These are phyloP conservation scores for Neotoma lepida DNA, from an alignment of 2,113 vertebrate species.

Conservation along the genomic window DNA sequence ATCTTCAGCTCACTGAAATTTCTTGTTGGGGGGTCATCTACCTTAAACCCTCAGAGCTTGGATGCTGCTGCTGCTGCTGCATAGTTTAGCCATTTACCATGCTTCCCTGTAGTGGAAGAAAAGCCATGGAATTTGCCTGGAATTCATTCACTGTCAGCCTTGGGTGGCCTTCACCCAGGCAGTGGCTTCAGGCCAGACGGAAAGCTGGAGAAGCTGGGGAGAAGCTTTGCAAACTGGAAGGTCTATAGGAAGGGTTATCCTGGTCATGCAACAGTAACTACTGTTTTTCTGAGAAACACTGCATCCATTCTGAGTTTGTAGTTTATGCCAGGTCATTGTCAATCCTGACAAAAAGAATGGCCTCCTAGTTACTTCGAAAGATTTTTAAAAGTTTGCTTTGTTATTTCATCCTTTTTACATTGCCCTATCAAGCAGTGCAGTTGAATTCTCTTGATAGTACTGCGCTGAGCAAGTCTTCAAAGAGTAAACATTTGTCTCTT, in stretches of 20 bases:
- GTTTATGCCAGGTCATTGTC: slow-evolving; percentile 36
- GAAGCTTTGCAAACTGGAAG: slow-evolving; percentile 48
- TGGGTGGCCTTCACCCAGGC: slow-evolving; percentile 50
- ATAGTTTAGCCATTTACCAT: slow-evolving; percentile 48
- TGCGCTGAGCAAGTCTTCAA: not conserved
- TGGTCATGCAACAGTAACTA: not conserved
- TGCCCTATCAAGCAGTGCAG: not conserved
- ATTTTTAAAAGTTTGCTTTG: slow-evolving; percentile 11
- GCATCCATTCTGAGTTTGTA: slow-evolving; percentile 28
- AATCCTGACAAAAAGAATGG: not conserved
- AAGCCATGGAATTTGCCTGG: slow-evolving; percentile 62
- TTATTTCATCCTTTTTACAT: not conserved
- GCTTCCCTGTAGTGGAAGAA: slow-evolving; percentile 47
- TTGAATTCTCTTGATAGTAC: slow-evolving; percentile 28
- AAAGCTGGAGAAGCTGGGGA: not conserved
- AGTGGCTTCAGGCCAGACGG: slow-evolving; percentile 39
- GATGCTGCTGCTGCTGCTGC: not conserved
- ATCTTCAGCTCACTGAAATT: slow-evolving; percentile 63
- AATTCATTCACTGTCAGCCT: slow-evolving; percentile 65
- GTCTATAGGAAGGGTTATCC: not conserved
- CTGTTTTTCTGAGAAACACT: slow-evolving; percentile 40
- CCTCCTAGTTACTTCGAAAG: not conserved
- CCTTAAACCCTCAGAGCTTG: not conserved
- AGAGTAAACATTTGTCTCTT: not conserved
- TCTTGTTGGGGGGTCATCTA: slow-evolving; percentile 30